Evolutionary conservation across 2,888 invertebrate genomes (phyloP).

Genomic region (Cataglyphis rosenhaueri): DNA sequence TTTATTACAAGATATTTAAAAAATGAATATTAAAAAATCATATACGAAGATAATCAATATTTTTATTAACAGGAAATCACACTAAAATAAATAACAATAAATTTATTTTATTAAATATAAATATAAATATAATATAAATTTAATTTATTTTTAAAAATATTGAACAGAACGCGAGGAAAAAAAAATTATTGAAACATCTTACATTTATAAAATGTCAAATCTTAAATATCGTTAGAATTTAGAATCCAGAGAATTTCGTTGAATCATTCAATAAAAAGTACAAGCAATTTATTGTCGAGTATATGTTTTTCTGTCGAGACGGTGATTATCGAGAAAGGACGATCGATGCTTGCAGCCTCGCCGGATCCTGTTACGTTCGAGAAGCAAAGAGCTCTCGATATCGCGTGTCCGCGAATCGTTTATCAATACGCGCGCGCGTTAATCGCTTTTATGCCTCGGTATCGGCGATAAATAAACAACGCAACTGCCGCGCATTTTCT

Average conservation of each 20-base stretch:
- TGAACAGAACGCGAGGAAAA: background rate
- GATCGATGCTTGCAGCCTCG: background rate
- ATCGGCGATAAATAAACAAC: conserved; percentile 11
- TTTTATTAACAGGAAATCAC: background rate
- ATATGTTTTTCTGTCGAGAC: background rate
- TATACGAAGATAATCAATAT: background rate
- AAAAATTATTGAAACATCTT: background rate
- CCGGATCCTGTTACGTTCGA: conserved; percentile 19
- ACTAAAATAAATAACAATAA: background rate
- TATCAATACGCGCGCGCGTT: conserved; percentile 5
- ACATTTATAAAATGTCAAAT: background rate
- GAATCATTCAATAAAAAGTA: background rate
- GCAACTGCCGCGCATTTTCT: conserved; percentile 1
- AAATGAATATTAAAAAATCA: background rate
- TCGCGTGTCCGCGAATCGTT: conserved; percentile 35
- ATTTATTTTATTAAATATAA: too few species aligned
- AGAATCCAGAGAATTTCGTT: conserved; percentile 22
- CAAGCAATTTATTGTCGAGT: background rate
- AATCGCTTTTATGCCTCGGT: conserved; percentile 5
- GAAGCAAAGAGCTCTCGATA: background rate
- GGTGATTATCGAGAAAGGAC: conserved; percentile 12
- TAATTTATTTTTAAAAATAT: too few species aligned
- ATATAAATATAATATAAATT: too few species aligned
- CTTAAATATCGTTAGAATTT: background rate
- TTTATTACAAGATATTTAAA: background rate